phyloP scores from a whole-genome alignment of 2,888 invertebrate species.

The Rapana venosa region DNA sequence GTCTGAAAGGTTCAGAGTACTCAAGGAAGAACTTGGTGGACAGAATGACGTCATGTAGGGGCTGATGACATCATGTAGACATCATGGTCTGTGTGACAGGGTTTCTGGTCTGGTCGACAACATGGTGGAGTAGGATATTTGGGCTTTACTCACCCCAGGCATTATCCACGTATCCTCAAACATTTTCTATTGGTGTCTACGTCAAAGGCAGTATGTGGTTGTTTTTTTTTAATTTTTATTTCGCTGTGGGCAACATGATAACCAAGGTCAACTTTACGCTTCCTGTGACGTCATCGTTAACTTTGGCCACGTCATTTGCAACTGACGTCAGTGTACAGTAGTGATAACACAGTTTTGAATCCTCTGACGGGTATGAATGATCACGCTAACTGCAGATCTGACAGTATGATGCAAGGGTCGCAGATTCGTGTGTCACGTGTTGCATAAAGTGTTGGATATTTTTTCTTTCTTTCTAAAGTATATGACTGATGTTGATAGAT shows the following conservation, averaged over 20 bases:
- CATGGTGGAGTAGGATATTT: background rate
- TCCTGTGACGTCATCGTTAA: background rate
- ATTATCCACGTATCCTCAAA: background rate
- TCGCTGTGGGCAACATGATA: background rate
- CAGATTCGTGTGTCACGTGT: too few species aligned
- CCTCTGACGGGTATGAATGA: slow-evolving; percentile 7
- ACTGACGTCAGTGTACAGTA: background rate
- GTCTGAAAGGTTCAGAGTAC: background rate
- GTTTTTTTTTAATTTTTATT: background rate
- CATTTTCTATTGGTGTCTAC: too few species aligned
- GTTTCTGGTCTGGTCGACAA: background rate
- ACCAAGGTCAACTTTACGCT: background rate
- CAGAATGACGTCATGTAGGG: background rate
- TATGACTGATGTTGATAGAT: too few species aligned
- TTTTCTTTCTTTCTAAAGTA: too few species aligned
- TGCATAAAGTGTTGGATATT: too few species aligned
- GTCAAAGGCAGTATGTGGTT: too few species aligned
- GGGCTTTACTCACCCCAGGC: background rate
- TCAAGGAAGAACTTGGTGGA: background rate
- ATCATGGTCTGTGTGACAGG: background rate
- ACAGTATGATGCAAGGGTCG: background rate
- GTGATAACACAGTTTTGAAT: background rate
- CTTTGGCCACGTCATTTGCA: background rate
- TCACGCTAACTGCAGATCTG: background rate
- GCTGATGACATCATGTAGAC: background rate